Percentiles rank a stretch among this genome's conserved stretches.
Evolutionary conservation across 2,888 invertebrate genomes (phyloP).

Genomic region (Muscina levida): DNA sequence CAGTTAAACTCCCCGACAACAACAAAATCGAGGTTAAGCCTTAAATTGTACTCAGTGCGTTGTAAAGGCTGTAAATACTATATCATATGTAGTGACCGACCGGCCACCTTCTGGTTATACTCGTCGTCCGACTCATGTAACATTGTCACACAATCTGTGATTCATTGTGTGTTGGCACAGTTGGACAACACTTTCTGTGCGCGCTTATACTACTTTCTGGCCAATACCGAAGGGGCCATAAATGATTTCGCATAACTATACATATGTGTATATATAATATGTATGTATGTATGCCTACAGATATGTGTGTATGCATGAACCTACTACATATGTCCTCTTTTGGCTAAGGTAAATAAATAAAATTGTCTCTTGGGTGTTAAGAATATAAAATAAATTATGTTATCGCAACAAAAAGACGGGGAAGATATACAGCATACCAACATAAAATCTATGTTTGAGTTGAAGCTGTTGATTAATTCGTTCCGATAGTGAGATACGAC

Average conservation of each 20-base stretch:
- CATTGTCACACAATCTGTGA: slow-evolving; percentile 40
- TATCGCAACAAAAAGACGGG: slow-evolving; percentile 56
- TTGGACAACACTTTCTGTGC: slow-evolving; percentile 32
- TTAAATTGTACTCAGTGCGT: slow-evolving; percentile 5
- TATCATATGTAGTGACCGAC: not conserved
- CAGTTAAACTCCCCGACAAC: not conserved
- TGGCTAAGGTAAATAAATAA: slow-evolving; percentile 55
- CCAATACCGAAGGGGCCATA: slow-evolving; percentile 18
- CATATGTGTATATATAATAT: not conserved
- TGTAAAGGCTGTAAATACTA: too few species aligned
- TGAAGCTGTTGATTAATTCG: slow-evolving; percentile 62
- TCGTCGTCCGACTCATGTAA: slow-evolving; percentile 15
- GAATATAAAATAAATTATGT: slow-evolving; percentile 61
- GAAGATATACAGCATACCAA: slow-evolving; percentile 60
- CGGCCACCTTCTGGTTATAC: slow-evolving; percentile 41
- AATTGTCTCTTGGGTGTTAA: slow-evolving; percentile 62
- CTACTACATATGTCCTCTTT: slow-evolving; percentile 36
- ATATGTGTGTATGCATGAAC: too few species aligned
- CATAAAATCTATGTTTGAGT: slow-evolving; percentile 59
- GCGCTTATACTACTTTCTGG: slow-evolving; percentile 4
- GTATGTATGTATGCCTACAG: slow-evolving; percentile 3
- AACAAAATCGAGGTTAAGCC: slow-evolving; percentile 34
- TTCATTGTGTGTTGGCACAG: slow-evolving; percentile 46
- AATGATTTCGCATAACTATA: too few species aligned
- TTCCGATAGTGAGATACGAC: slow-evolving; percentile 54